phyloP scores from a whole-genome alignment of 2,113 vertebrate genomes.

The Crypturellus undulatus region DNA sequence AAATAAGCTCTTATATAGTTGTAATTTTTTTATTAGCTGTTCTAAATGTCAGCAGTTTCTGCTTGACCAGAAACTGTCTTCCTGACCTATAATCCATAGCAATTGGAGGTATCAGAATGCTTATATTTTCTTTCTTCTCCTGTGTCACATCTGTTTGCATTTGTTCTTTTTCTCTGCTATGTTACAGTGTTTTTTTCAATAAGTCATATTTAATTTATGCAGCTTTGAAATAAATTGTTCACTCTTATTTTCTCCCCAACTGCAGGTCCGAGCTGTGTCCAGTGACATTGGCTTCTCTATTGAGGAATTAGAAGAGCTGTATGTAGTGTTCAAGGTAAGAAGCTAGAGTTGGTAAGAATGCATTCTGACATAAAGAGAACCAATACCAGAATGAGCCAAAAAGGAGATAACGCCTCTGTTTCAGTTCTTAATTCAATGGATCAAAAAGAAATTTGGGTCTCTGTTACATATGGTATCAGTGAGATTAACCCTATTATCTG shows the following conservation, averaged over 20 bases:
- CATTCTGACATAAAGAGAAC: neutral
- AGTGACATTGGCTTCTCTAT: conserved; percentile 93
- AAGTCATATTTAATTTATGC: neutral
- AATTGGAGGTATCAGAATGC: neutral
- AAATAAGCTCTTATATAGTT: conserved; percentile 1
- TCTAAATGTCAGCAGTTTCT: conserved; percentile 15
- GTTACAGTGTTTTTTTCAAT: neutral
- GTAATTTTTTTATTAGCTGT: neutral
- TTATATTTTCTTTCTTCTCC: neutral
- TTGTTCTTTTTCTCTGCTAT: neutral
- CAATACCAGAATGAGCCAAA: neutral
- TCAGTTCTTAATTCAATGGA: neutral
- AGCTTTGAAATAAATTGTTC: neutral
- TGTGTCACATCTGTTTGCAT: neutral
- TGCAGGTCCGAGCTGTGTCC: conserved; percentile 93
- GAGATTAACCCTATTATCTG: neutral
- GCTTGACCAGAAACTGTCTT: neutral
- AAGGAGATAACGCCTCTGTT: neutral
- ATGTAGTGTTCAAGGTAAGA: conserved; percentile 95
- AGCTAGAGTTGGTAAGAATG: neutral
- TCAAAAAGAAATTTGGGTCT: neutral
- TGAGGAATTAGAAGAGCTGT: conserved; percentile 94
- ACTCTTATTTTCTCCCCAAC: neutral
- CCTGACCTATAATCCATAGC: neutral
- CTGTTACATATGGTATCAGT: neutral